phyloP scores from a whole-genome alignment of 2,113 vertebrate species.

The Silurus glanis region DNA sequence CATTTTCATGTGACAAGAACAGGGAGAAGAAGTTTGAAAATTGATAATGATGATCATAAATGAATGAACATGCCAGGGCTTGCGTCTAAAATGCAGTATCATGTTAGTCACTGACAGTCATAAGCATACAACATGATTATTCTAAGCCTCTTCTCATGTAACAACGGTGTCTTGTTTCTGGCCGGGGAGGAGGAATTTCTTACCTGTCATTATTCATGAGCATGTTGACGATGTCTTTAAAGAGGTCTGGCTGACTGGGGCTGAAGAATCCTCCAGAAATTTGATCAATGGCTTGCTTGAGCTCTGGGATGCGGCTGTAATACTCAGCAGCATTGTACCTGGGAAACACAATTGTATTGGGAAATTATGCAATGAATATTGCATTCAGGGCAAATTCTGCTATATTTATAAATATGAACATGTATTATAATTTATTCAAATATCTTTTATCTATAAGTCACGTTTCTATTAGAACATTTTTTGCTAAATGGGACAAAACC shows the following conservation, averaged over 20 bases:
- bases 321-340: conserved; percentile 84
- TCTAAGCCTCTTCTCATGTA: not conserved
- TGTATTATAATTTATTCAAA: not conserved
- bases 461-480: not conserved
- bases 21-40: not conserved
- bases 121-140: not conserved
- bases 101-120: not conserved
- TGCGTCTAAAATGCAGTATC: not conserved
- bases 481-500: not conserved
- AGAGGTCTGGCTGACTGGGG: conserved; percentile 85
- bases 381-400: not conserved
- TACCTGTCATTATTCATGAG: conserved; percentile 81
- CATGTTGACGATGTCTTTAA: conserved; percentile 88
- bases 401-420: not conserved
- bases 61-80: not conserved
- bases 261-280: conserved; percentile 85
- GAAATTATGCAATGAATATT: not conserved
- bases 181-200: conserved; percentile 25
- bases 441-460: not conserved
- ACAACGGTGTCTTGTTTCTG: not conserved
- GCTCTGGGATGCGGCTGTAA: conserved; percentile 84
- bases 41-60: not conserved
- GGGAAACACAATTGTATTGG: not conserved
- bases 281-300: conserved; percentile 87
- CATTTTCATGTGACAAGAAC: not conserved